Base-by-base conservation (phyloP, 2,888 invertebrate genomes). In the Hemaris fuciformis region DNA sequence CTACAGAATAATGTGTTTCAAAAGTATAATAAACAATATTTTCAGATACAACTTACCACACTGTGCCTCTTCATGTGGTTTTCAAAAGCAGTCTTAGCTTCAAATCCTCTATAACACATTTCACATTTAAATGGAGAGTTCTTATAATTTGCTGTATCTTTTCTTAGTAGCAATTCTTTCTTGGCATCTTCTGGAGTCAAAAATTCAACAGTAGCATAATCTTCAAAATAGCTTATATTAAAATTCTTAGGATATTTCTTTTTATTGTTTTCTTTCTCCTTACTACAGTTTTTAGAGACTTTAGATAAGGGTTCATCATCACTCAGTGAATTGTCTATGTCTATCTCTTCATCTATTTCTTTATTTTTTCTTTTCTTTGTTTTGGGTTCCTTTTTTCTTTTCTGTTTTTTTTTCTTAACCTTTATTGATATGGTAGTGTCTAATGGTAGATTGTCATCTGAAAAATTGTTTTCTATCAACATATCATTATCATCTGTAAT, bases 1-100 rank as follows among this genome's bases (percentile, higher is more conserved):
- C n/a, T n/a, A n/a, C n/a, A n/a, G n/a, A 1, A 31, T 31, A 7
- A 10, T 31, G 31, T 31, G 31, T 6, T n/a, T 6, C 7, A 42
- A 7, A 25, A 60, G 3, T 42, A 57, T 20, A 10, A 31, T 41
- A n/a, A 20, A 27, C 15, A 25, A 2, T 13, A 23, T 20, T 25
- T 38, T 6, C 34, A 31, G 22, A 13, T 41, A 13, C 6, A 46
- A 61, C 80, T 73, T 65, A 82, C 83, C 62, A 57, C 23, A 61
- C 72, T 77, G 66, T 82, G 82, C 65, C 75, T 81, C 31, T 78
- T 80, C 68, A 70, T 72, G 63, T 82, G 83, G 66, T 81, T 81
- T 0, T 79, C 73, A 69, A 69, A 82, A 15, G 82, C 71, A 5
- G 62, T 25, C 57, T 76, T 70, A 1, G 66, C 68, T 64, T 75